A percentile compares a stretch with the other conserved stretches of the same genome.
phyloP scores from a whole-genome alignment of 2,888 invertebrate genomes.

The Cyrtodaria siliqua region DNA sequence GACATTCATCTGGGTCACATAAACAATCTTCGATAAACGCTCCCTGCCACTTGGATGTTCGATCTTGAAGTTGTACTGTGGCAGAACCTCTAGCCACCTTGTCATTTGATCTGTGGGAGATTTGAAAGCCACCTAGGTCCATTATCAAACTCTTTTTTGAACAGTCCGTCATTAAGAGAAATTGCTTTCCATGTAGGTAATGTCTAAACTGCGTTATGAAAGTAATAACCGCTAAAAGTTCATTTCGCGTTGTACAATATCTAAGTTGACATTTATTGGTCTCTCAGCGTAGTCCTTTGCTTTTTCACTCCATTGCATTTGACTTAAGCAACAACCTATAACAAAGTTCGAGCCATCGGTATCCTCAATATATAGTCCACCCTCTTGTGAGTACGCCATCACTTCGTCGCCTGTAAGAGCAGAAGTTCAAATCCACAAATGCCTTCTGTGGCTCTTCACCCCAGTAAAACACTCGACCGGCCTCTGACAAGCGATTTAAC shows the following conservation, averaged over 20 bases:
- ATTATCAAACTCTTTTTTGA: constrained; percentile 4
- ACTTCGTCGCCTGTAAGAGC: constrained; percentile 36
- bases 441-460: constrained; percentile 23
- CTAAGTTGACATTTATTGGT: constrained; percentile 38
- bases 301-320: constrained; percentile 29
- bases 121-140: not conserved
- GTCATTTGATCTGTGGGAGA: constrained; percentile 1
- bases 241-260: constrained; percentile 52
- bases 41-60: constrained; percentile 26
- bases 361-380: constrained; percentile 20
- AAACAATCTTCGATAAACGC: constrained; percentile 11
- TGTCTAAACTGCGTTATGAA: constrained; percentile 45
- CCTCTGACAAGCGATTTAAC: constrained; percentile 34
- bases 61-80: constrained; percentile 32
- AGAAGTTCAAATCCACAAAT: constrained; percentile 35
- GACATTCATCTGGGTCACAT: constrained; percentile 30
- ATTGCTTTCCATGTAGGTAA: constrained; percentile 32
- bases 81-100: constrained; percentile 25
- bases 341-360: constrained; percentile 34
- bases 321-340: constrained; percentile 38
- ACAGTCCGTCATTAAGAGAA: constrained; percentile 32
- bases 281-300: constrained; percentile 26
- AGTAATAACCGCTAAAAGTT: constrained; percentile 49
- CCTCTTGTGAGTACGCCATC: constrained; percentile 34
- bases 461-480: constrained; percentile 41